Evolutionary conservation across 2,113 vertebrate genomes (phyloP), one percentile per base, ranked within the genome.

Genomic region (Silurus meridionalis): DNA sequence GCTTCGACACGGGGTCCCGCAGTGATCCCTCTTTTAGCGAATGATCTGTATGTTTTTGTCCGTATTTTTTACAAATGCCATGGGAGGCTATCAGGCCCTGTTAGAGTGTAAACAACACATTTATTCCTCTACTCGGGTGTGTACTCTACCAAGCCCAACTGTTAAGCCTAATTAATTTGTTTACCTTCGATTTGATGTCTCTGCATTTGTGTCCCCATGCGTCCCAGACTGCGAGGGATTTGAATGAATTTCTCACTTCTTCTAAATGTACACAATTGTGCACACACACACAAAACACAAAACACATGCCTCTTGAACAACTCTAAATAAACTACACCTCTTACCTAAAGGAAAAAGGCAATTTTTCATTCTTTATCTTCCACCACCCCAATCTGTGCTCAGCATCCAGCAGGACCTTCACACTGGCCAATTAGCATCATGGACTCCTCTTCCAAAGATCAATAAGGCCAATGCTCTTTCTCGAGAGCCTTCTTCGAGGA

Each of bases 351-450:
- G 37, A 37, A 37, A 37, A 83, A 80, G 37, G 10, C 10, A 5
- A 53, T 64, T 85, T 50, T 85, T 48, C 28, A 48, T 46, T 37
- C 9, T 80, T 80, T 80, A 82, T 82, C 91, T 90, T 91, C 89
- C 88, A 83, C 78, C 91, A 88, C 90, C 92, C 94, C 92, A 94
- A 92, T 94, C 94, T 93, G 86, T 90, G 87, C 89, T 90, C 90
- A 83, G 90, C 93, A 94, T 92, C 92, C 89, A 91, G 90, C 25
- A 81, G 85, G 89, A 84, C 90, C 90, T 79, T 58, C 75, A 93
- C 88, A 84, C 46, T 48, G 83, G 88, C 89, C 91, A 93, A 94
- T 94, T 90, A 93, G 92, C 83, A 8, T 19, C 88, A 87, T 87
- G 89, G 83, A 90, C 90, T 85, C 89, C 64, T 72, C 85, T 87